Evolutionary conservation across 2,888 invertebrate genomes (phyloP).

Genomic region (Spatulosminthurus flaviceps): DNA sequence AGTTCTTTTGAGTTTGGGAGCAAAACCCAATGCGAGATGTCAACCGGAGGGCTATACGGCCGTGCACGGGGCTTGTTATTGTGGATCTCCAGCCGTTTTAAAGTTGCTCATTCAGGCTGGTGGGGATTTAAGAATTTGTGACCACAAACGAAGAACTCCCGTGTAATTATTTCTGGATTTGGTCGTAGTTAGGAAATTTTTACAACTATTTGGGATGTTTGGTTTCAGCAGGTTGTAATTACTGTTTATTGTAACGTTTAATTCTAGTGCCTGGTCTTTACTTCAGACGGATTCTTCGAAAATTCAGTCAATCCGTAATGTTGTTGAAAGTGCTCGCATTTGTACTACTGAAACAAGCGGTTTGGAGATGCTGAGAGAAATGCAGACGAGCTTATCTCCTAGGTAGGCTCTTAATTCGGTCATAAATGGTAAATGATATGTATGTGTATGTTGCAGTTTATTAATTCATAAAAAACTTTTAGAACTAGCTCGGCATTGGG

Average conservation of each 20-base stretch:
- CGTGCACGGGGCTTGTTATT: conserved; percentile 67
- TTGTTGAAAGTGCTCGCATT: conserved; percentile 60
- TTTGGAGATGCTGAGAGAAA: conserved; percentile 51
- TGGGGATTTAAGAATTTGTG: conserved; percentile 67
- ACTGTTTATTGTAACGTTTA: no score
- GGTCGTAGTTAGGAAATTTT: not conserved
- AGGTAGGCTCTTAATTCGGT: conserved; percentile 24
- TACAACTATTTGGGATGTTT: not conserved
- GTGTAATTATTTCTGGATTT: conserved; percentile 47
- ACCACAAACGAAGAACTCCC: conserved; percentile 65
- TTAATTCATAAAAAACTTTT: not conserved
- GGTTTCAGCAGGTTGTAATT: no score
- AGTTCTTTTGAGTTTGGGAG: conserved; percentile 66
- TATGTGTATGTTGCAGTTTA: not conserved
- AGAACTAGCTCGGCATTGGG: conserved; percentile 32
- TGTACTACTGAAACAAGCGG: conserved; percentile 55
- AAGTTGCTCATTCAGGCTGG: conserved; percentile 66
- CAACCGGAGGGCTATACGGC: conserved; percentile 66
- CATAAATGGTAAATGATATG: not conserved
- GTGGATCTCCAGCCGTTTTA: conserved; percentile 65
- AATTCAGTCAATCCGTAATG: conserved; percentile 51
- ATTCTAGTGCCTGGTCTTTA: conserved; percentile 61
- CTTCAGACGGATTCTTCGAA: conserved; percentile 56
- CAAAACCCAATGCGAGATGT: conserved; percentile 67
- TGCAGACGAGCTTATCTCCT: conserved; percentile 39